These are phyloP conservation scores for Tethea ocularis DNA, from an alignment of 2,888 invertebrate species.

Conservation along the genomic window DNA sequence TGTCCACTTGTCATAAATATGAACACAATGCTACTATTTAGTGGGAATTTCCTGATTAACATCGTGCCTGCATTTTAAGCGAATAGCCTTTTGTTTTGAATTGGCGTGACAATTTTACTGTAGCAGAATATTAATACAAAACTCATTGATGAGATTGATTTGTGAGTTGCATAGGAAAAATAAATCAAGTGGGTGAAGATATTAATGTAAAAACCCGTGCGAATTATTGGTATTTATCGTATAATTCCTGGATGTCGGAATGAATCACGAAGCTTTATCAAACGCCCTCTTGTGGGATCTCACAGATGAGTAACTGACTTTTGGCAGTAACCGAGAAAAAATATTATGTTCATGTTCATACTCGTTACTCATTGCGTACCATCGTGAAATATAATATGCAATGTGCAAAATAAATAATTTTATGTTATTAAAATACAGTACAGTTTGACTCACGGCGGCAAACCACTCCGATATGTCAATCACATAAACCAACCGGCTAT, in stretches of 20 bases:
- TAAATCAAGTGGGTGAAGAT: not conserved
- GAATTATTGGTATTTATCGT: not conserved
- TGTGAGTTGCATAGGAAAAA: constrained; percentile 1
- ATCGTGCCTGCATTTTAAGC: constrained; percentile 6
- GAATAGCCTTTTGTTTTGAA: constrained; percentile 1
- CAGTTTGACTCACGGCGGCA: not conserved
- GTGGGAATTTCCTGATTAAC: constrained; percentile 7
- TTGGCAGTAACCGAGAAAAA: constrained; percentile 3
- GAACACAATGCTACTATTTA: constrained; percentile 4
- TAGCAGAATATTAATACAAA: not conserved
- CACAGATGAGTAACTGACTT: constrained; percentile 12
- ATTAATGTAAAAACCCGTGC: not conserved
- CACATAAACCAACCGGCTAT: constrained; percentile 14
- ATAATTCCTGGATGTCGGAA: constrained; percentile 7
- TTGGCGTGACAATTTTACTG: constrained; percentile 8
- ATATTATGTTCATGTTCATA: not conserved
- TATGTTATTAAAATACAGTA: not conserved
- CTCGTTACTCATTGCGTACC: not conserved
- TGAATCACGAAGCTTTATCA: constrained; percentile 11
- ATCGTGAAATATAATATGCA: not conserved
- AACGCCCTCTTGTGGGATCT: constrained; percentile 9
- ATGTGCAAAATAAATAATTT: too few species aligned
- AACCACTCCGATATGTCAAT: constrained; percentile 18
- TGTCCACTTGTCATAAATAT: not conserved
- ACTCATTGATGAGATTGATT: not conserved